A percentile compares a stretch with the other conserved stretches of the same genome.
Evolutionary conservation across 2,888 invertebrate species (phyloP).

Genomic region (Cryptosula pallasiana): DNA sequence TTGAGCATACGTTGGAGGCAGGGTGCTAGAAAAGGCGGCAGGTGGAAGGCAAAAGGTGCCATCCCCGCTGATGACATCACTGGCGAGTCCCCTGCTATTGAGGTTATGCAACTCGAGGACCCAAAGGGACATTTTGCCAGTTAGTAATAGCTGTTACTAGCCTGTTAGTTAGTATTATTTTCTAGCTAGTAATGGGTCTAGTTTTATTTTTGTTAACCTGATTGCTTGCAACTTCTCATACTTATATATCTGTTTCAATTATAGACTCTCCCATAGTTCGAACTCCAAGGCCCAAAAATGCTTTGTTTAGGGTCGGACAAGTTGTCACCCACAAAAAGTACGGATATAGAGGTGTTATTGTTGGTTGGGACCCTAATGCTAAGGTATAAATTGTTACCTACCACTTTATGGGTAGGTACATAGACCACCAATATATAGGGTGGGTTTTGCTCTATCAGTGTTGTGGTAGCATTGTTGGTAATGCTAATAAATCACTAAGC

Average conservation of each 20-base stretch:
- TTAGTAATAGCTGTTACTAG: constrained; percentile 29
- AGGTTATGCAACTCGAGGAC: constrained; percentile 51
- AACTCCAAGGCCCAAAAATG: constrained; percentile 48
- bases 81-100: constrained; percentile 54
- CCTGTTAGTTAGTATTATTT: not conserved
- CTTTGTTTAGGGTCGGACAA: constrained; percentile 58
- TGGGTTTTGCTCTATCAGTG: too few relatives aligned
- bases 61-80: constrained; percentile 21
- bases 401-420: too few relatives aligned
- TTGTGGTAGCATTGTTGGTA: too few relatives aligned
- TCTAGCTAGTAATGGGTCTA: too few relatives aligned
- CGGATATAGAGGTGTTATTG: constrained; percentile 57
- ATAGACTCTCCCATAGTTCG: constrained; percentile 52
- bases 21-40: not conserved
- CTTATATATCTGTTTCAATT: too few relatives aligned
- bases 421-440: too few relatives aligned
- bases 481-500: too few relatives aligned
- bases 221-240: too few relatives aligned
- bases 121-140: constrained; percentile 53
- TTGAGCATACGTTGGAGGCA: not conserved
- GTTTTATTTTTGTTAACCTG: too few relatives aligned
- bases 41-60: not conserved
- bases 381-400: constrained; percentile 38
- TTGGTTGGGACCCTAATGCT: constrained; percentile 58
- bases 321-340: constrained; percentile 55